A percentile compares a stretch with the other conserved stretches of the same genome.
These are phyloP conservation scores for Cassiopea xamachana DNA, from an alignment of 30 jellyfish, hydroid and myxozoan genomes.

Conservation along the genomic window DNA sequence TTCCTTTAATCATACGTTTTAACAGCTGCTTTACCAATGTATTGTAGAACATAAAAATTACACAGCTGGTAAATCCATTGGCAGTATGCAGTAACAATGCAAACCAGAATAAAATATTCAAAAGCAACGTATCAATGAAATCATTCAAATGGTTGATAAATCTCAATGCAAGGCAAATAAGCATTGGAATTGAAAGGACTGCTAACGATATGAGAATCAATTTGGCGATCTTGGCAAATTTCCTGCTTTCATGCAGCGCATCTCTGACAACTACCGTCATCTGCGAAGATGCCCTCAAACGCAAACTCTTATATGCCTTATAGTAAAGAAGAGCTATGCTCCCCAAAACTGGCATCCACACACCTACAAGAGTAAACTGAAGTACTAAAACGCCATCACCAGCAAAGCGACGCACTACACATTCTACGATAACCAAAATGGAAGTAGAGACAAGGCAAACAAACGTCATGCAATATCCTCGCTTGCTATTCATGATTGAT, in stretches of 20 bases:
- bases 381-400: neutral
- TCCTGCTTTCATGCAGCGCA: neutral
- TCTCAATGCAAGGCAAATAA: neutral
- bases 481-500: slow-evolving; percentile 9
- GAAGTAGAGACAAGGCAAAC: neutral
- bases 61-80: neutral
- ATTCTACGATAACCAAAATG: neutral
- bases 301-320: neutral
- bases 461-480: neutral
- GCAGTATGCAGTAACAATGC: neutral
- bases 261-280: neutral
- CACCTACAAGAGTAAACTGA: neutral
- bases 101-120: neutral
- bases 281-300: neutral
- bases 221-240: neutral
- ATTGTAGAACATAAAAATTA: neutral
- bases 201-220: neutral
- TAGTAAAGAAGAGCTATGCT: neutral
- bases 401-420: neutral
- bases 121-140: neutral
- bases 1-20: neutral
- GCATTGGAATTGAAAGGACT: neutral
- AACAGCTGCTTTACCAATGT: neutral
- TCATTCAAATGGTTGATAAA: neutral
- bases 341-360: neutral